Base-by-base conservation (phyloP, 2,888 invertebrate genomes). In the Sphecodes monilicornis region DNA sequence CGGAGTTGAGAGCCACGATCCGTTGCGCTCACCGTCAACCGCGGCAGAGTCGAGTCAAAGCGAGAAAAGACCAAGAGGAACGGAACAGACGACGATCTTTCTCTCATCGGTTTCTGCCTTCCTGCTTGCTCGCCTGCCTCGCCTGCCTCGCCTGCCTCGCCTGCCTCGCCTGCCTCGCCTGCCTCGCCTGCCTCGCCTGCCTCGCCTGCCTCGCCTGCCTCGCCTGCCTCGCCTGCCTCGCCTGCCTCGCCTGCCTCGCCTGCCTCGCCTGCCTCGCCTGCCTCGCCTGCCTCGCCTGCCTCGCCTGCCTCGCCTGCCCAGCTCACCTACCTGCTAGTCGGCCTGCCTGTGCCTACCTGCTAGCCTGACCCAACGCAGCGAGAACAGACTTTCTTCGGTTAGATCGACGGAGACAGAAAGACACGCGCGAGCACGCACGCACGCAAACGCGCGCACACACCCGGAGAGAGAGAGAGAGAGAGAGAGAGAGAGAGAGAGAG, bases 1-100 rank as follows among this genome's bases (percentile, higher is more conserved):
- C 70, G 43, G 64, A 85, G 84, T 85, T 82, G 89, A 89, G 90
- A 84, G 84, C 82, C 84, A 69, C 80, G 84, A 77, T 88, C 80
- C 80, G 88, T 89, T 82, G 80, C 81, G 80, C 80, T 80, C 80
- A 69, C 66, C 78, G 80, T 57, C 71, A 66, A 78, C 43, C 39
- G 71, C 76, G 76, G 46, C 68, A 60, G 54, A 85, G 79, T 79
- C 77, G 86, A 84, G 86, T 64, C 82, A 84, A 85, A 86, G 85
- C 81, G 66, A 80, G 72, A 43, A 80, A 88, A 81, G 76, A 36
- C 80, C 81, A 78, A 82, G 77, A 80, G 82, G 70, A 69, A 86
- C 76, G 75, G 66, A 75, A 64, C 60, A 18, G 43, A 75, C 82
- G 66, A 82, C 76, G 76, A 82, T 82, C 39, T 64, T 43, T 29